A percentile compares a stretch with the other conserved stretches of the same genome.
Conservation (phyloP, 2,797 vertebrate species). For the Gobio occitaniae region DNA sequence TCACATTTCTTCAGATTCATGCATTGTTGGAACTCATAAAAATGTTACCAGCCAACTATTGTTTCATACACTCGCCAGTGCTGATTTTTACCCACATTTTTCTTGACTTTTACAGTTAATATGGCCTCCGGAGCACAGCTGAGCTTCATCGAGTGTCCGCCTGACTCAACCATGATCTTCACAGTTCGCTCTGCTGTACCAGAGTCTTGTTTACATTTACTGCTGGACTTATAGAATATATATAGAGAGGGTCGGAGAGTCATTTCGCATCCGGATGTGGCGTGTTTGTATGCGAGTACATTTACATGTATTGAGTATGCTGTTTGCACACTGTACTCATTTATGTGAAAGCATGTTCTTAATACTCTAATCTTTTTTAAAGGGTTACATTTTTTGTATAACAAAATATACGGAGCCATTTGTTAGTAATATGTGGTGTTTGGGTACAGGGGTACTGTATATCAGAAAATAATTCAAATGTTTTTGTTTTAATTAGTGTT, state of each 20-base stretch:
- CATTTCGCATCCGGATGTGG: slow-evolving; percentile 67
- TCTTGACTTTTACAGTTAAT: slow-evolving; percentile 45
- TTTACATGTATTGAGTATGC: slow-evolving; percentile 59
- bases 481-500: not conserved
- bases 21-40: too few species aligned
- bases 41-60: too few species aligned
- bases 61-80: too few species aligned
- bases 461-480: slow-evolving; percentile 1
- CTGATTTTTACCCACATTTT: too few species aligned
- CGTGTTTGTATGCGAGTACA: slow-evolving; percentile 71
- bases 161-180: slow-evolving; percentile 61
- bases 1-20: too few species aligned
- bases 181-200: slow-evolving; percentile 66
- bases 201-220: slow-evolving; percentile 86
- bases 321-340: slow-evolving; percentile 47
- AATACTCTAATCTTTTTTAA: slow-evolving; percentile 52
- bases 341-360: slow-evolving; percentile 57
- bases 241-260: slow-evolving; percentile 49
- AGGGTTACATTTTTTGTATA: slow-evolving; percentile 63
- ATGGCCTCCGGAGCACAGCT: slow-evolving; percentile 25
- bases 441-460: slow-evolving; percentile 30
- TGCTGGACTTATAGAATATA: slow-evolving; percentile 71
- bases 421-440: slow-evolving; percentile 50
- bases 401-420: slow-evolving; percentile 31
- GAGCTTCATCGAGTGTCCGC: slow-evolving; percentile 63